Evolutionary conservation across 2,113 vertebrate genomes (phyloP).

Genomic region (Paradisaea rubra): DNA sequence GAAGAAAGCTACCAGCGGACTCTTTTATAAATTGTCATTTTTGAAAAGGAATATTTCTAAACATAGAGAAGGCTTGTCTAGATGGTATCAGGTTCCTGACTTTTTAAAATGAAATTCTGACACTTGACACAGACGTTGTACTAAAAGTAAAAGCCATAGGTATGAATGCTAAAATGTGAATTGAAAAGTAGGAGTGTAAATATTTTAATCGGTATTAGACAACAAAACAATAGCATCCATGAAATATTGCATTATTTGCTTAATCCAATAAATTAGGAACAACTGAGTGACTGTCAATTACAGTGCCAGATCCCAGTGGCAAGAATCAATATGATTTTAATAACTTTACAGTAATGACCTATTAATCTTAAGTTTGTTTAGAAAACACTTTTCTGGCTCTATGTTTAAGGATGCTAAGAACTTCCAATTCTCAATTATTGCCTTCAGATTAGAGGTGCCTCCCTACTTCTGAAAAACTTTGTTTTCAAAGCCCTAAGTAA

Average conservation of each 20-base stretch:
- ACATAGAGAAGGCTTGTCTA: slow-evolving; percentile 54
- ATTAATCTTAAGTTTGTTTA: neutral
- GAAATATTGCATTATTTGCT: slow-evolving; percentile 61
- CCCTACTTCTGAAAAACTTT: neutral
- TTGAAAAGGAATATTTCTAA: slow-evolving; percentile 65
- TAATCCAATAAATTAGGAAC: slow-evolving; percentile 31
- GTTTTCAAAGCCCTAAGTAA: slow-evolving; percentile 6
- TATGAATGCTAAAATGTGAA: slow-evolving; percentile 72
- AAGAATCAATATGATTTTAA: neutral
- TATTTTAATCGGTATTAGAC: slow-evolving; percentile 76
- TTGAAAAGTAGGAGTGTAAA: slow-evolving; percentile 70
- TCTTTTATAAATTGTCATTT: slow-evolving; percentile 38
- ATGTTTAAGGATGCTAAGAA: neutral
- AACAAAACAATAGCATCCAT: slow-evolving; percentile 71
- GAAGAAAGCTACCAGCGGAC: slow-evolving; percentile 63
- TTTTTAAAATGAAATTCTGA: slow-evolving; percentile 50
- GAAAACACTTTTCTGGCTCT: neutral
- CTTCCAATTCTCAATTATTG: neutral
- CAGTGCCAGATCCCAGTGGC: neutral
- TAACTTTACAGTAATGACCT: neutral
- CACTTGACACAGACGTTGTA: slow-evolving; percentile 49
- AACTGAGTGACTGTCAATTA: neutral
- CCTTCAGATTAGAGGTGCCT: neutral
- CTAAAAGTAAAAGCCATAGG: slow-evolving; percentile 75
- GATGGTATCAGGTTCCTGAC: slow-evolving; percentile 64